These are phyloP conservation scores for Amitus sp. DNA, from an alignment of 2,888 invertebrate species.

Conservation along the genomic window DNA sequence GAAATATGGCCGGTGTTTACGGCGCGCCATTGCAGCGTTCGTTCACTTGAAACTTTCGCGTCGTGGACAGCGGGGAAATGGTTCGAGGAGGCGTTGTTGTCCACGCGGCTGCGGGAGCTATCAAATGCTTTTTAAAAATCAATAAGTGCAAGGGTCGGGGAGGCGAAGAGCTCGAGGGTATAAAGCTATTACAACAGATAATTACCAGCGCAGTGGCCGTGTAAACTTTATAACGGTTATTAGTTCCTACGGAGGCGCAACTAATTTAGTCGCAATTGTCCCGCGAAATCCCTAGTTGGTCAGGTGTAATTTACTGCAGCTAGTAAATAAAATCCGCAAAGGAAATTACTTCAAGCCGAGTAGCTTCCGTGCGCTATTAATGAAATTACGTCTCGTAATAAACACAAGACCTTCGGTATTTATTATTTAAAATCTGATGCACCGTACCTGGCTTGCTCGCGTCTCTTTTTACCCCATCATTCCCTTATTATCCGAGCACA, in stretches of 20 bases:
- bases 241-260: conserved; percentile 40
- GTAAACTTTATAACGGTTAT: conserved; percentile 45
- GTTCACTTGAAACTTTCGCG: neutral
- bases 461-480: too few relatives aligned
- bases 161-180: conserved; percentile 33
- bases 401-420: conserved; percentile 18
- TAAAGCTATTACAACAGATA: conserved; percentile 46
- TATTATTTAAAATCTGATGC: conserved; percentile 2
- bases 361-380: conserved; percentile 28
- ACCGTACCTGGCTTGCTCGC: too few relatives aligned
- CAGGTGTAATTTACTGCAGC: conserved; percentile 39
- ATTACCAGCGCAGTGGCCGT: conserved; percentile 41
- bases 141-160: conserved; percentile 23
- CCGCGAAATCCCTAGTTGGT: conserved; percentile 42
- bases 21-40: neutral
- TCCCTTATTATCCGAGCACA: too few relatives aligned
- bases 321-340: conserved; percentile 38
- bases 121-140: conserved; percentile 24
- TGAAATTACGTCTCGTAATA: conserved; percentile 21
- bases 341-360: conserved; percentile 31
- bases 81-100: conserved; percentile 12
- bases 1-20: neutral
- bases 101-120: conserved; percentile 11
- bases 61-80: neutral
- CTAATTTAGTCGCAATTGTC: conserved; percentile 43